Base-by-base conservation (phyloP, 2,113 vertebrate genomes). In the Cyprinodon tularosa region DNA sequence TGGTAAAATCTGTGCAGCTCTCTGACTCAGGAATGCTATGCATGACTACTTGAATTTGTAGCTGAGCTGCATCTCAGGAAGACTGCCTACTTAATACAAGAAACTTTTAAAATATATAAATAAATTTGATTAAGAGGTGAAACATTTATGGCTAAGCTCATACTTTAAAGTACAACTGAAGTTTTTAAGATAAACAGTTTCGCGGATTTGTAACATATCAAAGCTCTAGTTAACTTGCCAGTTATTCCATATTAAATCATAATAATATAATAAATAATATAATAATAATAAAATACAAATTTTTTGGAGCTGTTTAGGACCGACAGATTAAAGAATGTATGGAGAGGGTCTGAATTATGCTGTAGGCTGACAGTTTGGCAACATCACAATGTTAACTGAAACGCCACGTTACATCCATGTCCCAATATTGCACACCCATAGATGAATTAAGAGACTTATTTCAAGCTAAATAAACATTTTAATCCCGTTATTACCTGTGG, bases 1-100 rank as follows among this genome's bases (percentile, higher is more conserved):
- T 85, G 83, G 83, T 75, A 83, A 82, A 65, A 72, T 68, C 72
- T 67, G 50, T 37, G 69, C 72, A 66, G 66, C 65, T 66, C 74
- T 74, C 65, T 20, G 17, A 66, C 74, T 78, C 72, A 92, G 92
- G 92, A 93, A 93, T 93, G 91, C 75, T 76, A 91, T 91, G 90
- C 91, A 91, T 93, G 91, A 93, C 90, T 91, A 90, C 86, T 74
- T 90, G 70, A 72, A 89, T 83, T 78, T 89, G 83, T 37, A 38
- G 76, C 6, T 12, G 15, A 61, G 60, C 68, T 62, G 42, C 65
- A 74, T 74, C 63, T 62, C 71, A 50, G 76, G 8, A 62, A 40
- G 45, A 74, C 74, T 74, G 39, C 62, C 48, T 36, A 74, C 20
- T 64, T 44, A 29, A 22, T 14, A 11, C 3, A 29, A 29, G 29